Conservation (phyloP, 2,113 vertebrate genomes). For the Neolamprologus sp. region DNA sequence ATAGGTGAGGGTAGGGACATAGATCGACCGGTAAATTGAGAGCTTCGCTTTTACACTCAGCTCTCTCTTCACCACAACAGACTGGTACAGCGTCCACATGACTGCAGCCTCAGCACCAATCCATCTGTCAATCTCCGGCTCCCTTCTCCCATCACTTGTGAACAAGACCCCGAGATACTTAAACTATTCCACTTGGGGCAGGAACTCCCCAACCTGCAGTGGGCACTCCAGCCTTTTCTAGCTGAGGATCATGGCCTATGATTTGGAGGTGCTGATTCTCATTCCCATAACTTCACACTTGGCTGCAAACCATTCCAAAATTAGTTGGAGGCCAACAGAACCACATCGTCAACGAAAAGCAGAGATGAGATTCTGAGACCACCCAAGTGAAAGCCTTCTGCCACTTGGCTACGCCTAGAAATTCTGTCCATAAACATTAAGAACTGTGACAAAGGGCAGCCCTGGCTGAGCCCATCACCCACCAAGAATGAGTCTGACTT, state of each 20-base stretch:
- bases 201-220: background rate
- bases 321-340: background rate
- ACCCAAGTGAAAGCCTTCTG: background rate
- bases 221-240: background rate
- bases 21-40: background rate
- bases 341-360: accelerated
- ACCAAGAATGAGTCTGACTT: background rate
- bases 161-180: background rate
- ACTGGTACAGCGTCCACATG: accelerated
- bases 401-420: background rate
- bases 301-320: background rate
- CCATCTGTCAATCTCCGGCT: accelerated
- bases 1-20: background rate
- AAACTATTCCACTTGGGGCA: background rate
- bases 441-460: background rate
- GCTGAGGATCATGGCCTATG: background rate
- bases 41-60: background rate
- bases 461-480: accelerated
- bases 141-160: background rate
- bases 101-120: background rate
- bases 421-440: background rate
- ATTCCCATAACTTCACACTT: background rate
- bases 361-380: background rate
- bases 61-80: background rate
- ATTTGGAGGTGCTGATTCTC: background rate